These are phyloP conservation scores for Eclectus roratus DNA, from an alignment of 2,113 vertebrate species.

Conservation along the genomic window DNA sequence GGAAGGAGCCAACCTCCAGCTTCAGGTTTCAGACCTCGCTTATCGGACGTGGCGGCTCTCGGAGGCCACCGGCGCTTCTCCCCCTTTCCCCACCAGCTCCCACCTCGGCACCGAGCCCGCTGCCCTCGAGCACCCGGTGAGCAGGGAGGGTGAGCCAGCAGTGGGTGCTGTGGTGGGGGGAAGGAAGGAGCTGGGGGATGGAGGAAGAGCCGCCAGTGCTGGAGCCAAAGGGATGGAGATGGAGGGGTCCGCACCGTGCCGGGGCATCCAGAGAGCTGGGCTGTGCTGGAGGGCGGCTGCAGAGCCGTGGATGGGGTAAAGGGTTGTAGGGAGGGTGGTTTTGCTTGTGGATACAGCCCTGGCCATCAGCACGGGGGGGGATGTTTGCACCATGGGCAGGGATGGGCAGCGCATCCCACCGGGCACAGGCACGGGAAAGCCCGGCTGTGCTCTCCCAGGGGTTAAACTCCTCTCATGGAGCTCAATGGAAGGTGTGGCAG, in stretches of 20 bases:
- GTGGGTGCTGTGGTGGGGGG: accelerated
- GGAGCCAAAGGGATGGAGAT: background rate
- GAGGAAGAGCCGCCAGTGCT: background rate
- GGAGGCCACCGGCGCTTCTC: background rate
- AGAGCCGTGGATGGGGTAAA: accelerated
- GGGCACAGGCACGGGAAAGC: background rate
- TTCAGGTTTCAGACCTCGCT: constrained; percentile 70
- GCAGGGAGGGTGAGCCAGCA: constrained; percentile 50
- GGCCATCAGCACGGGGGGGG: accelerated
- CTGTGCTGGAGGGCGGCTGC: background rate
- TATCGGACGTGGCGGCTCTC: constrained; percentile 13
- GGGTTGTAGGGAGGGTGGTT: background rate
- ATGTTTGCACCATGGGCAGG: accelerated
- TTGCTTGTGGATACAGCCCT: accelerated
- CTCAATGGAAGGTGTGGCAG: background rate
- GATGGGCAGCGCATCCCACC: background rate
- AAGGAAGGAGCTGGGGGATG: accelerated
- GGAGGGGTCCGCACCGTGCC: background rate
- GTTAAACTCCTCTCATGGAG: background rate
- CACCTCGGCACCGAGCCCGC: background rate
- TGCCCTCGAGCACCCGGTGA: background rate
- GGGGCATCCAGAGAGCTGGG: accelerated
- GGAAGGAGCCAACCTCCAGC: constrained; percentile 61
- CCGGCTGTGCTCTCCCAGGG: background rate
- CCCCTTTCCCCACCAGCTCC: background rate